Evolutionary conservation across 2,888 invertebrate species (phyloP), one percentile per base, ranked within the genome.

Genomic region (Blastobasis adustella): DNA sequence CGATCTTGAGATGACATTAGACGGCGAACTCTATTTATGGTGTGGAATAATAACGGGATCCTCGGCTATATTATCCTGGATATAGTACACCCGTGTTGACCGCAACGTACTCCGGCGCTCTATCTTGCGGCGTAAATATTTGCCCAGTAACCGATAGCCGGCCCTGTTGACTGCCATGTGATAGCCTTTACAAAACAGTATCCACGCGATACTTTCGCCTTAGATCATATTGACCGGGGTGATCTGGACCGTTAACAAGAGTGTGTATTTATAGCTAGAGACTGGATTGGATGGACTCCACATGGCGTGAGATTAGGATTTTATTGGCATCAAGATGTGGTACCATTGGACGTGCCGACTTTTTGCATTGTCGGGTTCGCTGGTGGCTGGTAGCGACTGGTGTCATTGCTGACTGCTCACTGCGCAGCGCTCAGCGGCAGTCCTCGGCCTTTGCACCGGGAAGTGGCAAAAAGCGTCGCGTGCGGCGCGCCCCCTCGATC

Each of bases 121-220:
- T 59, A 71, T 77, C 73, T 74, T 67, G 71, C 66, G 67, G 61
- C 62, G 71, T 76, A 79, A 83, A 83, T 81, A 83, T 84, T 83
- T 79, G 78, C 63, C 58, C 63, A 73, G 78, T 68, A 76, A 77
- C 76, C 73, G 76, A 81, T 78, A 75, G 58, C 63, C 66, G 71
- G 68, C 76, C 73, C 73, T 75, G 77, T 75, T 77, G 77, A 73
- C 73, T 71, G 74, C 67, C 59, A 77, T 69, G 60, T 60, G 77
- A 82, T 80, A 81, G 73, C 69, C 65, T 70, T 73, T 71, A 73
- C 73, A 71, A 77, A 76, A 75, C 69, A 71, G 67, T 66, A 66
- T 66, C 65, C 58, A 59, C 53, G 57, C 49, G 63, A 71, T 69
- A 73, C 67, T 67, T 68, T 70, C 63, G 61, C 61, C 59, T 58